Base-by-base conservation (phyloP, 1,140 invertebrate species). In the Panulirus ornatus region DNA sequence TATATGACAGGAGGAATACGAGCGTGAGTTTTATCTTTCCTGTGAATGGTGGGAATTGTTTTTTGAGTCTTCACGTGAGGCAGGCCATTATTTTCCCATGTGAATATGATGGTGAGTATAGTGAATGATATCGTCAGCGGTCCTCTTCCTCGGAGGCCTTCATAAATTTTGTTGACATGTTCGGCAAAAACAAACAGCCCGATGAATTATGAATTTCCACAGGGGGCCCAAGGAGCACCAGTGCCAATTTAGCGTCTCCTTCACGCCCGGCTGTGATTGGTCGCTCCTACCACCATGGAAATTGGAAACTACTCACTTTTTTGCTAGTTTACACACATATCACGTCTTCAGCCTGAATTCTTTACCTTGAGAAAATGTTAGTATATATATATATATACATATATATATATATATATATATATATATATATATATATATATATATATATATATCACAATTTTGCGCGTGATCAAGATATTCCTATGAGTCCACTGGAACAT, bases 1-100 rank as follows among this genome's bases (percentile, higher is more conserved):
- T 81, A 81, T 81, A 81, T 81, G 78, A 81, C 78, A 81, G 47
- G 78, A 58, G 78, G 76, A 58, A 66, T 66, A 66, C 58, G n/a
- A 30, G 5, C 1, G 51, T 22, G 6, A 19, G 58, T 66, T 66
- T 27, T 30, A 66, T 66, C 58, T 66, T 30, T 66, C n/a, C n/a
- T 6, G 30, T 3, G 58, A 66, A 27, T 27, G 11, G 11, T 6
- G 30, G n/a, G n/a, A 66, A 66, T 66, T 66, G 22, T 30, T 66
- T 66, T 30, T 66, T 30, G 14, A 66, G n/a, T 5, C 58, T 30
- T 5, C n/a, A 66, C 22, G 58, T 66, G 58, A 27, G 58, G n/a
- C 58, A 66, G 58, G 1, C 58, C 58, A 66, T 66, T 66, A 66
- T 66, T 66, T 66, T 11, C 5, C n/a, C 58, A 54, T n/a, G 58